Base-by-base conservation (phyloP, 2,888 invertebrate genomes). In the Willowsia nigromaculata region DNA sequence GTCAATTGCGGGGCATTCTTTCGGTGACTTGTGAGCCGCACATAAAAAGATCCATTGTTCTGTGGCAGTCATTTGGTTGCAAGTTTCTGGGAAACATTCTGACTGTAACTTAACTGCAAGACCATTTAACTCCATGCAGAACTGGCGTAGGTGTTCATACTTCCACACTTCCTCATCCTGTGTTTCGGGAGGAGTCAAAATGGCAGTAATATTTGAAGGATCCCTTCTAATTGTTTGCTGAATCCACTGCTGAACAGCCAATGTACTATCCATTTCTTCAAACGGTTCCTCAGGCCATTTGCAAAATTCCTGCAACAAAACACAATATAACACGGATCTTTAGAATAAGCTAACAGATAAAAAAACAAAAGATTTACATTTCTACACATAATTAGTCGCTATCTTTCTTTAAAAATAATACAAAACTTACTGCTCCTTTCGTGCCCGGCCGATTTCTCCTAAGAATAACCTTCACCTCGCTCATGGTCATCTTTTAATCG, bases 41-140 rank as follows among this genome's bases (percentile, higher is more conserved):
- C 99, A 99, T 83, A 99, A 95, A 94, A 99, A 99, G 94, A 99
- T 99, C 99, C 99, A 99, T 94, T 99, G 99, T 94, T 99, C 99
- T 37, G 99, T 99, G 40, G 99, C 99, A 65, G 99, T 99, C 99
- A 99, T 99, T 95, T 99, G 99, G 90, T 97, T 98, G 94, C 99
- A 99, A 27, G 97, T 98, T 93, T 98, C 97, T 53, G 99, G 99
- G 93, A 98, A 97, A 94, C 99, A 99, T 94, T 99, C 99, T 92
- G 96, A 96, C 95, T 99, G 99, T 91, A 99, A 95, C 93, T 97
- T 96, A 0, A 99, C 99, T 74, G 99, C 99, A 93, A 99, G 94
- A n/a, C 99, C 99, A 95, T 99, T 99, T 76, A 99, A 94, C 94
- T 99, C 99, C 98, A 99, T 99, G 94, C 99, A 99, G 94, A 99